phyloP scores from a whole-genome alignment of 2,888 invertebrate genomes.

The Amorpha juglandis region DNA sequence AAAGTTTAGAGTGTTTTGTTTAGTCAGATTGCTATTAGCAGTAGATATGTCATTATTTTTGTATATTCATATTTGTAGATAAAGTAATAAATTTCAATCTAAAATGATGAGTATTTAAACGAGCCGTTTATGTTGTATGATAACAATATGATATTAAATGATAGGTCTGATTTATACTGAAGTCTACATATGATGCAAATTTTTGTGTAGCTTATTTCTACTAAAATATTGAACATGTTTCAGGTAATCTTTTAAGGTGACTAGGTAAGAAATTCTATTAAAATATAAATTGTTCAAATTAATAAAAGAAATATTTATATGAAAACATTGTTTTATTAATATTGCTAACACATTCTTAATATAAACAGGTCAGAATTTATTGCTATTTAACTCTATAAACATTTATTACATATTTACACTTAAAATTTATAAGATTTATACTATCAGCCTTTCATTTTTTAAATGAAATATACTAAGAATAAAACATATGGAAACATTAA shows the following conservation, averaged over 20 bases:
- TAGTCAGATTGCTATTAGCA: too few species aligned
- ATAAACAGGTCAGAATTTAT: conserved; percentile 52
- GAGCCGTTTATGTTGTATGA: conserved; percentile 75
- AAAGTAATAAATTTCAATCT: too few species aligned
- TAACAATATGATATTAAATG: conserved; percentile 74
- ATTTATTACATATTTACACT: conserved; percentile 54
- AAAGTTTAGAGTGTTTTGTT: too few species aligned
- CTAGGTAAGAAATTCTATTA: background rate
- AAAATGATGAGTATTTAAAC: conserved; percentile 70
- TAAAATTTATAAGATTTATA: conserved; percentile 48
- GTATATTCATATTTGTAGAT: background rate
- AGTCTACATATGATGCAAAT: background rate
- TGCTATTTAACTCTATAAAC: conserved; percentile 45
- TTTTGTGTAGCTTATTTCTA: conserved; percentile 21
- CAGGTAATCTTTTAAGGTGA: conserved; percentile 27
- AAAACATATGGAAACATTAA: too few species aligned
- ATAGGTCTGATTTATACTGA: conserved; percentile 67
- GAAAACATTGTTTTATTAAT: conserved; percentile 1
- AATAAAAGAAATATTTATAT: background rate
- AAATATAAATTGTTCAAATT: background rate
- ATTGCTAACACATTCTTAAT: conserved; percentile 28
- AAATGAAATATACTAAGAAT: background rate
- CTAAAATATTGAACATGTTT: conserved; percentile 27
- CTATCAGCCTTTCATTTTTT: conserved; percentile 63
- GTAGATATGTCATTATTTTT: background rate